Conservation (phyloP, 2,888 invertebrate species). For the Lepidonotus clava region DNA sequence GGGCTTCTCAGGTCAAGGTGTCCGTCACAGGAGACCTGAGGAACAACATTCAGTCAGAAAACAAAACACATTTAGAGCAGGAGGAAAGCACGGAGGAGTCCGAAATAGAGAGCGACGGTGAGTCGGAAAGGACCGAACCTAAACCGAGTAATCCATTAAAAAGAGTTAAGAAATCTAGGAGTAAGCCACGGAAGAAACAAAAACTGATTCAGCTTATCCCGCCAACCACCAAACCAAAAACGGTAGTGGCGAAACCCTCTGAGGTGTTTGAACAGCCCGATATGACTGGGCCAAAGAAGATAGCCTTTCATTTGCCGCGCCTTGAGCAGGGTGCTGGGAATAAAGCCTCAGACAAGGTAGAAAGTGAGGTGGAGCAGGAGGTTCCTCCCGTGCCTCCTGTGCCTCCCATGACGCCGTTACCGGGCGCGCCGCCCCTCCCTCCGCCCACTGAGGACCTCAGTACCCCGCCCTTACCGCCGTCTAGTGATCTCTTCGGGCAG, state of each 20-base stretch:
- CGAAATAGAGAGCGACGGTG: slow-evolving; percentile 86
- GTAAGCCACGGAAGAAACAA: slow-evolving; percentile 81
- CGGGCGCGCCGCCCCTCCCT: neutral
- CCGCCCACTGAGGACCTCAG: neutral
- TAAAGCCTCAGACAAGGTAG: too few species aligned
- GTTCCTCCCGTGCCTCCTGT: neutral
- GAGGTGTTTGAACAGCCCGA: slow-evolving; percentile 79
- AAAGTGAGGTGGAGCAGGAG: neutral
- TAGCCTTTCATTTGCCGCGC: slow-evolving; percentile 68
- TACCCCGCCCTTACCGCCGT: too few species aligned
- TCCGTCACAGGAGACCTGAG: neutral
- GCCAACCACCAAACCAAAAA: slow-evolving; percentile 45
- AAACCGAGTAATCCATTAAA: slow-evolving; percentile 78
- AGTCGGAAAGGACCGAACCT: slow-evolving; percentile 66
- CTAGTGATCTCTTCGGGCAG: neutral
- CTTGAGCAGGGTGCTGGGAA: slow-evolving; percentile 49
- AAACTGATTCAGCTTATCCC: slow-evolving; percentile 73
- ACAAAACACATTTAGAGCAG: slow-evolving; percentile 18
- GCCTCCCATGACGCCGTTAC: neutral
- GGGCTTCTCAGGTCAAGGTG: neutral
- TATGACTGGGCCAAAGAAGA: slow-evolving; percentile 80
- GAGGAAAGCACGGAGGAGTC: slow-evolving; percentile 82
- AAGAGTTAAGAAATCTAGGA: slow-evolving; percentile 60
- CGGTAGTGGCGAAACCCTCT: slow-evolving; percentile 58
- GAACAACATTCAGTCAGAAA: slow-evolving; percentile 17